Conservation (phyloP, 2,888 invertebrate genomes). For the Malachius bipustulatus region DNA sequence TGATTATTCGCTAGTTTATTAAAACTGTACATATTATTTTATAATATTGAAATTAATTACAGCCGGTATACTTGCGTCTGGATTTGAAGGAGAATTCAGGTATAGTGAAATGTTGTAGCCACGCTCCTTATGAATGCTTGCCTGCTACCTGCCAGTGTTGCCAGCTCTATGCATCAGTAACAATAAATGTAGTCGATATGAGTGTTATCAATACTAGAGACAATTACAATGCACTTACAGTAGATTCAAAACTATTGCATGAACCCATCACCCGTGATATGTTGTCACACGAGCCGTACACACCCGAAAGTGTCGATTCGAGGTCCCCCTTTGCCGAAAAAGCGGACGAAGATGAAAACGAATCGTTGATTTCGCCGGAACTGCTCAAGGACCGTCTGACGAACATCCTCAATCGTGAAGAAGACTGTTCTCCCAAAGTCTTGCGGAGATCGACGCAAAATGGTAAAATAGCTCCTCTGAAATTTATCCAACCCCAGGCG, state of each 20-base stretch:
- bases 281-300: conserved; percentile 56
- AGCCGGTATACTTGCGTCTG: conserved; percentile 71
- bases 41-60: conserved; percentile 33
- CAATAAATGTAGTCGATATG: conserved; percentile 36
- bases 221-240: conserved; percentile 26
- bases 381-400: conserved; percentile 51
- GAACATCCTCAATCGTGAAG: conserved; percentile 33
- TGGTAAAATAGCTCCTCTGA: background rate
- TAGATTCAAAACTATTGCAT: conserved; percentile 40
- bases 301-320: conserved; percentile 72
- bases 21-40: conserved; percentile 6
- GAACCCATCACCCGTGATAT: conserved; percentile 39
- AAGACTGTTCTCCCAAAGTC: conserved; percentile 20
- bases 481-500: conserved; percentile 22
- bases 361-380: conserved; percentile 45
- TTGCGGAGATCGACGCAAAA: conserved; percentile 14
- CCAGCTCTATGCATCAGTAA: conserved; percentile 35
- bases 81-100: conserved; percentile 63
- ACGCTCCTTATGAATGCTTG: conserved; percentile 38
- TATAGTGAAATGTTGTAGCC: conserved; percentile 52
- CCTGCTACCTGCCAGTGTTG: conserved; percentile 39
- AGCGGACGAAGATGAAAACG: conserved; percentile 31
- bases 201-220: conserved; percentile 26
- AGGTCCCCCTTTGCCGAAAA: conserved; percentile 53
- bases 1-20: too few relatives aligned